Base-by-base conservation (phyloP, 2,113 vertebrate species). In the Phasianus colchicus region DNA sequence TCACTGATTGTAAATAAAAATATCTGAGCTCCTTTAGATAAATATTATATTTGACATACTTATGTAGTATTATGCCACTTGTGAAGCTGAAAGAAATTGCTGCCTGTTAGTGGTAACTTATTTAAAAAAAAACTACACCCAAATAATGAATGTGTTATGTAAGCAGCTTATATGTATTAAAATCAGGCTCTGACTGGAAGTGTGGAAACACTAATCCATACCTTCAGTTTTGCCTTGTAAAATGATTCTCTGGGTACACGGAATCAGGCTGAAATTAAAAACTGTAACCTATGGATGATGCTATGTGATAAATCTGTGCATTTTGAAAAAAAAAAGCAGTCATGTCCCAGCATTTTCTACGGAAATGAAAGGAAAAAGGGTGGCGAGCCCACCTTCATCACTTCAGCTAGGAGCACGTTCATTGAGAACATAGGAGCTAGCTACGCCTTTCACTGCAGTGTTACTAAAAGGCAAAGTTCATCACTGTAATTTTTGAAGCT, bases 381-480 rank as follows among this genome's bases (percentile, higher is more conserved):
- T 91, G 55, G 25, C 34, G 75, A 83, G 22, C 91, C 66, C 81
- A 80, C 76, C 89, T 89, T 85, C 74, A 45, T 87, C 18, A 8
- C 71, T 75, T 88, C 78, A 83, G 47, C 72, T 91, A 91, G 82
- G 90, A 96, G 83, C 52, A 19, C 71, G 48, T 72, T 83, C 88
- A 91, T 75, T 82, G 80, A 86, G 58, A 95, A 83, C 10, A 10
- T 57, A 22, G 71, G 74, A 93, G 67, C 83, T 96, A 96, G 71
- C 94, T 96, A 96, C n/a, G 69, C 89, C 87, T 90, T 92, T 95
- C 87, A 81, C 89, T 92, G 86, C 74, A 89, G 70, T 67, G 76
- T 94, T 93, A 81, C 89, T 95, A 96, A 90, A 81, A 70, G 89
- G 86, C 89, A 88, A 84, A 91, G 92, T 96, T 94, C 85, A 70